These are phyloP conservation scores for Diogma glabrata DNA, from an alignment of 2,888 invertebrate species.

Conservation along the genomic window DNA sequence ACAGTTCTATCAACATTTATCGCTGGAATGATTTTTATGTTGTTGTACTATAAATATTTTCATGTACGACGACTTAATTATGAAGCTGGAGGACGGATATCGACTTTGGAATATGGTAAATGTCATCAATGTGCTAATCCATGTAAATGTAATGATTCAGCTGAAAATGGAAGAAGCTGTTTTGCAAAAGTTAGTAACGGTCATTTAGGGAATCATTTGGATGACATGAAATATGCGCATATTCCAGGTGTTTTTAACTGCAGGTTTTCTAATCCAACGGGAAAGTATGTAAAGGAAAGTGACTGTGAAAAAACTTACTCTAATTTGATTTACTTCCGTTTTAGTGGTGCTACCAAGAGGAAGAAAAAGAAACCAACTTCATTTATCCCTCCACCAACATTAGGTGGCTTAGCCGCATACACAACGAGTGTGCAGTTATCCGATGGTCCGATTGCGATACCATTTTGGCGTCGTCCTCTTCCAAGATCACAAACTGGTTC, in stretches of 20 bases:
- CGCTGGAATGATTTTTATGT: slow-evolving; percentile 54
- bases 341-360: slow-evolving; percentile 44
- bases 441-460: slow-evolving; percentile 41
- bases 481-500: slow-evolving; percentile 49
- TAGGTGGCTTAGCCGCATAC: slow-evolving; percentile 17
- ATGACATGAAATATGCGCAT: slow-evolving; percentile 22
- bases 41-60: slow-evolving; percentile 65
- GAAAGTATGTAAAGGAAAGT: slow-evolving; percentile 38
- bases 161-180: not conserved
- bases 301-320: not conserved
- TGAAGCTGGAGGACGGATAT: slow-evolving; percentile 45
- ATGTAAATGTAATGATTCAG: slow-evolving; percentile 3
- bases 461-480: slow-evolving; percentile 64
- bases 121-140: slow-evolving; percentile 10
- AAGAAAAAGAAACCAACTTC: slow-evolving; percentile 87
- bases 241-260: slow-evolving; percentile 86
- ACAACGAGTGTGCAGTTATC: slow-evolving; percentile 13
- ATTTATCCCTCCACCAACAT: slow-evolving; percentile 63
- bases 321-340: not conserved
- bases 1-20: slow-evolving; percentile 44
- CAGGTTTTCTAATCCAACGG: slow-evolving; percentile 65
- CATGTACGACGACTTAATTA: slow-evolving; percentile 67
- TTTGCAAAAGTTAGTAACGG: slow-evolving; percentile 13
- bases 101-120: slow-evolving; percentile 16
- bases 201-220: slow-evolving; percentile 14